These are phyloP conservation scores for Numenius arquata DNA, from an alignment of 2,113 vertebrate genomes.

Conservation along the genomic window DNA sequence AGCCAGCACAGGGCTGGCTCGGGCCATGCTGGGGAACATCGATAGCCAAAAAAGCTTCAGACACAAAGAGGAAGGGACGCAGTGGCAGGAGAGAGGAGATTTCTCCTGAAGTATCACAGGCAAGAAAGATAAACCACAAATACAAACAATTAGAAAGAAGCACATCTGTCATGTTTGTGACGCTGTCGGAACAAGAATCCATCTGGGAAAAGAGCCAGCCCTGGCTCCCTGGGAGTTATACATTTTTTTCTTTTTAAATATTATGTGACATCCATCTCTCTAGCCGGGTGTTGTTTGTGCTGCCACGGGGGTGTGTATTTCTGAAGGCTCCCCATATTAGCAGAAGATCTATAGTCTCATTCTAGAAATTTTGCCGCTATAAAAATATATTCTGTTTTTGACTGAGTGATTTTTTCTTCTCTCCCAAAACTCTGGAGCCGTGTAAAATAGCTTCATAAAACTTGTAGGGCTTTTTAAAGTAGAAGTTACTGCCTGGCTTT, in stretches of 20 bases:
- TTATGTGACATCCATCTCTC: neutral
- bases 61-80: neutral
- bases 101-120: neutral
- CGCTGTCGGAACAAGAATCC: neutral
- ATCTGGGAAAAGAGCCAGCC: conserved; percentile 29
- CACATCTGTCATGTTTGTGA: conserved; percentile 30
- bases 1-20: neutral
- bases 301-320: neutral
- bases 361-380: neutral
- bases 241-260: conserved; percentile 17
- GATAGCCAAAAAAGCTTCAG: neutral
- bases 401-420: neutral
- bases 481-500: conserved; percentile 9
- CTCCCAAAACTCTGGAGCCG: neutral
- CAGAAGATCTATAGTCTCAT: conserved; percentile 29
- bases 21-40: accelerated
- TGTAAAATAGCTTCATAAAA: conserved; percentile 28
- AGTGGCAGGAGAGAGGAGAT: neutral
- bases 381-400: neutral
- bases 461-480: conserved; percentile 13
- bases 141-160: conserved; percentile 9
- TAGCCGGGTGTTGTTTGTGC: neutral
- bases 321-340: conserved; percentile 25
- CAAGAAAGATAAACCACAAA: neutral
- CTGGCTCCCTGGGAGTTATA: neutral